Evolutionary conservation across 2,113 vertebrate species (phyloP).

Genomic region (Cochlearius cochlearius): DNA sequence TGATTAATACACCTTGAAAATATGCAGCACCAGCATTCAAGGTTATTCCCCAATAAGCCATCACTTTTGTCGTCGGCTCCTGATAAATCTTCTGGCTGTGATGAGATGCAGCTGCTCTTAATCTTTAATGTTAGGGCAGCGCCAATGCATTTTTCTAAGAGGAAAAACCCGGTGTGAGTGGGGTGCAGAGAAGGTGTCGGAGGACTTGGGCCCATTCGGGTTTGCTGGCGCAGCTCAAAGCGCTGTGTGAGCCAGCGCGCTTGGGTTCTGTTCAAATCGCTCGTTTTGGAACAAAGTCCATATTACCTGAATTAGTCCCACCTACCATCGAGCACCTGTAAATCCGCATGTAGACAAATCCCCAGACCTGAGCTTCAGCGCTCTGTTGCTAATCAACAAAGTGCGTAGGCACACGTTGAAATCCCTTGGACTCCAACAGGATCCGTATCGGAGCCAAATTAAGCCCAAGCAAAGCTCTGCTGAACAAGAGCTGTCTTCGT

Average conservation of each 20-base stretch:
- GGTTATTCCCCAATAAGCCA: not conserved
- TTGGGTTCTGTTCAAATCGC: not conserved
- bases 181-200: not conserved
- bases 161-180: not conserved
- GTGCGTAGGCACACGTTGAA: not conserved
- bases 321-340: not conserved
- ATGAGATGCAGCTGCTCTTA: conserved; percentile 1
- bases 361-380: not conserved
- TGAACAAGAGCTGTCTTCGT: not conserved
- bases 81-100: not conserved
- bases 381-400: not conserved
- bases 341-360: not conserved
- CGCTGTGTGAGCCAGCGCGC: fast-evolving
- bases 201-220: not conserved
- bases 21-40: not conserved
- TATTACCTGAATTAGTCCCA: not conserved
- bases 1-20: not conserved
- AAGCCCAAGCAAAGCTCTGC: not conserved
- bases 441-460: not conserved
- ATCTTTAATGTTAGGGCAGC: not conserved
- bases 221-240: not conserved
- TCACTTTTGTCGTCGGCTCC: not conserved
- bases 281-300: not conserved
- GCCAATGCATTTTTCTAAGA: not conserved
- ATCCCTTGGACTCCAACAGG: not conserved